Base-by-base conservation (phyloP, 2,797 vertebrate species). In the Pseudotriccus pelzelni region DNA sequence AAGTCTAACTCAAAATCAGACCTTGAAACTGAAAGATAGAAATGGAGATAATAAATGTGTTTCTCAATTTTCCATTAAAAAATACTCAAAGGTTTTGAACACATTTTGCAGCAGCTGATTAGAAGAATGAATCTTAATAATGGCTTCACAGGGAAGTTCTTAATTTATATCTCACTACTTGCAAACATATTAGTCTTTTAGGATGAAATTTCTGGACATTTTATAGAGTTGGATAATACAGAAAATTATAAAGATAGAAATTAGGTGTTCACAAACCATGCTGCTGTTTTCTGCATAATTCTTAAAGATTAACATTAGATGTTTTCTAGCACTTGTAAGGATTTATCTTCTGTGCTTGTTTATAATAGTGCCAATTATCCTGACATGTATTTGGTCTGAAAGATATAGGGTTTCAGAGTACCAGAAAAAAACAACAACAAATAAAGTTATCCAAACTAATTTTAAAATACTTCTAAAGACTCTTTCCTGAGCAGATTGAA, bases 111-210 rank as follows among this genome's bases (percentile, higher is more conserved):
- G 16, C 14, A 84, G 20, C 16, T 76, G 36, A 92, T 92, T 97
- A 85, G 63, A 82, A 91, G 75, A 90, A 70, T 63, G n/a, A 94
- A 34, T 52, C 52, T 83, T 43, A 47, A 79, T 87, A 70, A 66
- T 55, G 37, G 34, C 25, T 94, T 90, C 68, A 84, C 17, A 88
- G 66, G 87, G 10, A 96, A 78, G n/a, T 46, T 84, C 43, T 92
- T 85, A 39, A 79, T 93, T 93, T 94, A 37, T 68, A 77, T 88
- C 52, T 90, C 34, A 69, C 72, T 94, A 75, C 64, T 86, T 91
- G 36, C 44, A 91, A 39, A 75, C 7, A 28, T 44, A 63, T 88
- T 74, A 89, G 17, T 8, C 27, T 64, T 96, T 91, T 85, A 70
- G 55, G 25, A 58, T 86, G 34, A 95, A 93, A 88, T 24, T 95